phyloP scores from a whole-genome alignment of 2,113 vertebrate species.

The Copsychus sechellarum region DNA sequence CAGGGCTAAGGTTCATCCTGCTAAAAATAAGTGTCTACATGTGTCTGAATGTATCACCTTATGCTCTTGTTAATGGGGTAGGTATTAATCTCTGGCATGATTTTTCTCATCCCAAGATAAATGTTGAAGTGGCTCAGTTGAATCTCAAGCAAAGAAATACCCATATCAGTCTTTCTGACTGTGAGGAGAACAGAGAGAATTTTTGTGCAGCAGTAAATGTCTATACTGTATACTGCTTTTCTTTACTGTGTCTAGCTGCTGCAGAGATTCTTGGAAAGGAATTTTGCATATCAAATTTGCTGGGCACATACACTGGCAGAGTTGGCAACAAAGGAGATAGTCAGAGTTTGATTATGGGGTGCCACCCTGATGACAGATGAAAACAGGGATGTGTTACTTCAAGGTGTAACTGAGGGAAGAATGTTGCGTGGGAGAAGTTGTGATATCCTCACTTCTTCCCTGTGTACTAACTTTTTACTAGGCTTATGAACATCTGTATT shows the following conservation, averaged over 20 bases:
- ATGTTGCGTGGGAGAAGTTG: not conserved
- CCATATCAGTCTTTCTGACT: not conserved
- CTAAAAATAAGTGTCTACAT: not conserved
- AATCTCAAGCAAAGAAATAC: not conserved
- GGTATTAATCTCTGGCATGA: not conserved
- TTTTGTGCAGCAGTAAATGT: not conserved
- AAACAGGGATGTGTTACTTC: not conserved
- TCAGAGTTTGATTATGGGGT: not conserved
- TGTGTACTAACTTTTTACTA: not conserved
- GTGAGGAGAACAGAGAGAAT: not conserved
- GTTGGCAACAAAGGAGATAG: not conserved
- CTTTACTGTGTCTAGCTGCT: not conserved
- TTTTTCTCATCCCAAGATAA: not conserved
- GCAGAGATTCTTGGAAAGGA: not conserved
- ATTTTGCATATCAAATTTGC: not conserved
- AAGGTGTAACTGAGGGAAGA: not conserved
- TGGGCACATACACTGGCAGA: not conserved
- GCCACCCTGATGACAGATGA: not conserved
- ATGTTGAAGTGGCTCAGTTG: not conserved
- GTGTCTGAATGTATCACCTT: not conserved
- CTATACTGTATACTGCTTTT: not conserved
- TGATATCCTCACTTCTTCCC: not conserved
- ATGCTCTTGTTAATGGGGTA: not conserved
- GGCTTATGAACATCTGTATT: not conserved
- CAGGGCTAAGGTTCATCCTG: not conserved